Evolutionary conservation across 2,113 vertebrate species (phyloP), one percentile per base, ranked within the genome.

Genomic region (Chamaetylas fuelleborni): DNA sequence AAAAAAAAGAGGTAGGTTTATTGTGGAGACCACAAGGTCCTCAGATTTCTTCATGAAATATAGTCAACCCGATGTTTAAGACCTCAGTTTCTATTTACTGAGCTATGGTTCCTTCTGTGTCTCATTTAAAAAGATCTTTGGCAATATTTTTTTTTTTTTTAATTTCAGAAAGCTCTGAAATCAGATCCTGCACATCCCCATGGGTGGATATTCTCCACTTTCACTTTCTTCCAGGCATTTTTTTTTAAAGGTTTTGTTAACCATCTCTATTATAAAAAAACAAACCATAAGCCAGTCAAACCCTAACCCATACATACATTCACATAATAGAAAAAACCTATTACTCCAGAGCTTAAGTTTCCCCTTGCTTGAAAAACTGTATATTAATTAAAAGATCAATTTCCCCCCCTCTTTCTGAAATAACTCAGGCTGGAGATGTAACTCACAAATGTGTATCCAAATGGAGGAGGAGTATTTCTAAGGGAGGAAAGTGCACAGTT

Each of bases 41-140:
- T 71, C 20, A 66, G 43, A 62, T 78, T 62, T 73, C 38, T 90
- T 67, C 5, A 33, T 1, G 2, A 58, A 86, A 51, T 45, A 17
- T 0, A 26, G 14, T 29, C 0, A 48, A 76, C 56, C 25, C 17
- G 14, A 0, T 54, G 12, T 50, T 65, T 54, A 77, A 4, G 7
- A 65, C 12, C 5, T 65, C 45, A 19, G 6, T 73, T 90, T 24
- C 36, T 77, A 2, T 43, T 66, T 56, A 36, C 2, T 34, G 56
- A 31, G 7, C 22, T 83, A 17, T 20, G 1, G 0, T 65, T 88
- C 11, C 19, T 62, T 82, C n/a, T 72, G 12, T 31, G 5, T 51
- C 23, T 78, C 12, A 16, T 24, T 86, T 38, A 26, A 87, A 51
- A 18, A 62, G 33, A 38, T 45, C 26, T 62, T 66, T 11, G 33